Evolutionary conservation across 2,888 invertebrate species (phyloP).

Genomic region (Polydrusus cervinus): DNA sequence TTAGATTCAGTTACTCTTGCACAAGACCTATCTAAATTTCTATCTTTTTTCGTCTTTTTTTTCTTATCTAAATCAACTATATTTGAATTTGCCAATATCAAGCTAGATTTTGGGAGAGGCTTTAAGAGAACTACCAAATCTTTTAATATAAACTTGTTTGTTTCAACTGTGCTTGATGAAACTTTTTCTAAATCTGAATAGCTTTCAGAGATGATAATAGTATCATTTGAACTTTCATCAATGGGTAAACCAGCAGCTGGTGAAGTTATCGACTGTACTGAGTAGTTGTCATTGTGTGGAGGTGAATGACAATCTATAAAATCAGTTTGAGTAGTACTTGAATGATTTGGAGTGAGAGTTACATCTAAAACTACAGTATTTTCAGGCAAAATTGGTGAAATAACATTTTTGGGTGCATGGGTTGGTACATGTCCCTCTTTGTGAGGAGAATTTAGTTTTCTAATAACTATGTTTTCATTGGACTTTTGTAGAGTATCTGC

Average conservation of each 20-base stretch:
- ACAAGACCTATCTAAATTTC: background rate
- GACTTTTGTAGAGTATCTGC: too few relatives aligned
- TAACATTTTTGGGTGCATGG: background rate
- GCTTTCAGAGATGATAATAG: background rate
- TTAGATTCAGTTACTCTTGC: background rate
- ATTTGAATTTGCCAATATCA: background rate
- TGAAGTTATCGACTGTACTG: background rate
- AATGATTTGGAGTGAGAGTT: background rate
- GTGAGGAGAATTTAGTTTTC: too few relatives aligned
- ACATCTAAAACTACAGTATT: background rate
- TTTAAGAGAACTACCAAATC: background rate
- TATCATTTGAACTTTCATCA: conserved; percentile 4
- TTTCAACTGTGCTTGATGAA: background rate
- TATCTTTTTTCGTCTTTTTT: background rate
- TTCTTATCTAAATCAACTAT: too few relatives aligned
- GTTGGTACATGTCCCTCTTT: too few relatives aligned
- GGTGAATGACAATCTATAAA: too few relatives aligned
- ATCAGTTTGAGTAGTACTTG: background rate
- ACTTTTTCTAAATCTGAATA: background rate
- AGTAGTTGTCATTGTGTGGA: background rate
- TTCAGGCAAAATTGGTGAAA: background rate
- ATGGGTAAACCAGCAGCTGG: background rate
- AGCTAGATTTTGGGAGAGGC: background rate
- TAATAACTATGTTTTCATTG: too few relatives aligned
- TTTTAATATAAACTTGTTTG: too few relatives aligned